phyloP scores from a whole-genome alignment of 64 coral and sea anemone species.

The Acropora tenuis region DNA sequence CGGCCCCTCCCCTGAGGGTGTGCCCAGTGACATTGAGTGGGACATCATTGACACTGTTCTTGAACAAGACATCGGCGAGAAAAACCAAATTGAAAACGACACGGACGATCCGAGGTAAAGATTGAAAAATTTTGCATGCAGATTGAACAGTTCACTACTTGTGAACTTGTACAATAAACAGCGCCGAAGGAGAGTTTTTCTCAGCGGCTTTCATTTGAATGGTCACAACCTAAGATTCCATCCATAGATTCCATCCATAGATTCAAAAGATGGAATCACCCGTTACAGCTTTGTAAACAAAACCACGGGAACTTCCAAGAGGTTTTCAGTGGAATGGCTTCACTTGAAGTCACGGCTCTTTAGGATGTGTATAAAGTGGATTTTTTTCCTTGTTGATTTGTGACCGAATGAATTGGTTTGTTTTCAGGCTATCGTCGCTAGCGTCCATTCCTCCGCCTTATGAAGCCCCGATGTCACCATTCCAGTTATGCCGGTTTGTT shows the following conservation, averaged over 20 bases:
- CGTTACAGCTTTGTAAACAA: too few species aligned
- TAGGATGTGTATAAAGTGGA: not conserved
- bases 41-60: slow-evolving; percentile 88
- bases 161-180: not conserved
- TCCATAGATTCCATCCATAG: not conserved
- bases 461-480: slow-evolving; percentile 62
- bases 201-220: not conserved
- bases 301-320: too few species aligned
- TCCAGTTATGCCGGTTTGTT: slow-evolving; percentile 77
- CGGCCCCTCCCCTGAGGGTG: slow-evolving; percentile 65
- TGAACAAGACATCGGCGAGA: slow-evolving; percentile 67
- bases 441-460: slow-evolving; percentile 57
- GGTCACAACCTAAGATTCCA: not conserved
- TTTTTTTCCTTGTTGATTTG: not conserved
- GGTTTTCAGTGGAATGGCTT: too few species aligned
- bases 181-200: not conserved
- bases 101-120: slow-evolving; percentile 28
- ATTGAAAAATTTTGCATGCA: too few species aligned
- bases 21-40: slow-evolving; percentile 70
- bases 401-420: not conserved
- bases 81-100: slow-evolving; percentile 35
- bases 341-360: not conserved
- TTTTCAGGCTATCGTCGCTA: slow-evolving; percentile 53
- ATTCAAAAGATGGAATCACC: not conserved
- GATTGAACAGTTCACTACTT: not conserved